phyloP scores from a whole-genome alignment of 2,113 vertebrate species.

The Uria lomvia region DNA sequence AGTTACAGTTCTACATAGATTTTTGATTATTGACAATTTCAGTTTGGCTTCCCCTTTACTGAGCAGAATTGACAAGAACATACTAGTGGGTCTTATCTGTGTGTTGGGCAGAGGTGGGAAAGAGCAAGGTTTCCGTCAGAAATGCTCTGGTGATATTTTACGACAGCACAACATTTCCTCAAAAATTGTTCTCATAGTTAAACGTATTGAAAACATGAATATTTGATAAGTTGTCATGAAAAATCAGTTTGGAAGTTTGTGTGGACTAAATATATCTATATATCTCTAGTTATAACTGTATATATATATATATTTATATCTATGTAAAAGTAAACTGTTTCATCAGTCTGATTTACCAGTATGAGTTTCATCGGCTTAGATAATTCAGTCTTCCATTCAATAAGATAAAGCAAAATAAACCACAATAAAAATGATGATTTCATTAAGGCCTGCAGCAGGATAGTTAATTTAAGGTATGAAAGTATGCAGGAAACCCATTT shows the following conservation, averaged over 20 bases:
- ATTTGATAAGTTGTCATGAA: neutral
- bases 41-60: neutral
- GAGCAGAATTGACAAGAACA: neutral
- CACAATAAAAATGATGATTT: neutral
- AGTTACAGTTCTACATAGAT: neutral
- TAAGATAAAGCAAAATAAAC: neutral
- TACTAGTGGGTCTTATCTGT: neutral
- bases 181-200: neutral
- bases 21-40: neutral
- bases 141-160: neutral
- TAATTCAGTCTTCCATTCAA: neutral
- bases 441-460: neutral
- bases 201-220: neutral
- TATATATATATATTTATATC: no score
- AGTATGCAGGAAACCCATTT: neutral
- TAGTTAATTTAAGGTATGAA: neutral
- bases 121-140: neutral
- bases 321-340: neutral
- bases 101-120: neutral
- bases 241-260: neutral
- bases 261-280: neutral
- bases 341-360: neutral
- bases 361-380: neutral
- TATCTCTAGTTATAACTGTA: neutral
- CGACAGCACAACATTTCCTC: neutral